Evolutionary conservation across 2,113 vertebrate species (phyloP), one percentile per base, ranked within the genome.

Genomic region (Gasterosteus nipponicus): DNA sequence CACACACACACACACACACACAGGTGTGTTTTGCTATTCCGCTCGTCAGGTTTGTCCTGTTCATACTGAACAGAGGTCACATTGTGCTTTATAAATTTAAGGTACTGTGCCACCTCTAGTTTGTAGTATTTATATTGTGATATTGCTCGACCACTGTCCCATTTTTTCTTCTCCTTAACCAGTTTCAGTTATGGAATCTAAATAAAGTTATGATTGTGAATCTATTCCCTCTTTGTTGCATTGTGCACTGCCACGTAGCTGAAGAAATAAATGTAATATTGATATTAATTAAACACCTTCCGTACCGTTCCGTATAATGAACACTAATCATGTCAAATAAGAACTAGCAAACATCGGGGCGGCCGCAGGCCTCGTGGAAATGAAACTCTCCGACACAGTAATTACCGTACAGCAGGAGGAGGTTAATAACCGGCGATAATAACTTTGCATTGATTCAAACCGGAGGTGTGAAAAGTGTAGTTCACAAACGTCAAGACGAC

Each of bases 351-450:
- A 63, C 22, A 62, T 15, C 26, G 60, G 61, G 26, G 22, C 14
- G 10, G 42, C 59, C 19, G 26, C 72, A 35, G 42, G 69, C 51
- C 29, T 63, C 74, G 51, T 57, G 18, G 46, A 60, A 75, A 39
- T 46, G 67, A 49, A n/a, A 10, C 26, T 2, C 16, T 57, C 53
- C 26, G 29, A 53, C 11, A 7, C 31, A 54, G 39, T 35, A 35
- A 62, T 79, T 61, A 51, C 31, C 39, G 58, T 14, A 11, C 41
- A 22, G 61, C 22, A 41, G 39, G 46, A 64, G 18, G 39, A 65
- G 26, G 26, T 46, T 78, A 58, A 68, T 3, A n/a, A 59, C 16
- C 14, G 11, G 29, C 10, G 1, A 22, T 26, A 38, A 59, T 63
- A 29, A 59, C 26, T 3, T 16, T 57, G 11, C 68, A 49, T 44